phyloP scores from a whole-genome alignment of 1,140 invertebrate species.

The Neodiprion fabricii region DNA sequence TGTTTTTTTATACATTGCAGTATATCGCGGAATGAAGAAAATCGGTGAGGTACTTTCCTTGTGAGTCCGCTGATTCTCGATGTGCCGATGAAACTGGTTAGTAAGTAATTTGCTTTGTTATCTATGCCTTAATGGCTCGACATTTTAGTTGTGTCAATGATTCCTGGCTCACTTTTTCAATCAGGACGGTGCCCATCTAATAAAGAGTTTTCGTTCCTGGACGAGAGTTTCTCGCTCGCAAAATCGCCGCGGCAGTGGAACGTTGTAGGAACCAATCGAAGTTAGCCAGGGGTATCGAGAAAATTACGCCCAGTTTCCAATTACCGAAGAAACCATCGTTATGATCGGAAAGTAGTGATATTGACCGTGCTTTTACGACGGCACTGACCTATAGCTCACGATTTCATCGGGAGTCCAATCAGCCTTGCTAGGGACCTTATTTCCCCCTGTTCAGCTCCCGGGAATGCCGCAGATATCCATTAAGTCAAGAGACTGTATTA shows the following conservation, averaged over 20 bases:
- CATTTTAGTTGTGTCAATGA: no score
- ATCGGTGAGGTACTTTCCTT: no score
- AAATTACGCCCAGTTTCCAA: neutral
- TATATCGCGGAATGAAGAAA: no score
- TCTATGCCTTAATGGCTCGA: no score
- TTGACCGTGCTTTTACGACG: neutral
- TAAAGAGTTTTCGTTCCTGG: neutral
- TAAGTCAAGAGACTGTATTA: no score
- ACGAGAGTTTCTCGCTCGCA: neutral
- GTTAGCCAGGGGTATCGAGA: neutral
- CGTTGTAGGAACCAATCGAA: neutral
- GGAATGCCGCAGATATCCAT: no score
- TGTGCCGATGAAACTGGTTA: neutral
- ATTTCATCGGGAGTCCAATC: constrained; percentile 4
- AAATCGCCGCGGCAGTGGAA: neutral
- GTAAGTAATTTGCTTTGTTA: neutral
- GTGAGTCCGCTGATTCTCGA: neutral
- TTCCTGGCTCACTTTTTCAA: no score
- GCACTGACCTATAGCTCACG: neutral
- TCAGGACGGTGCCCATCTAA: no score
- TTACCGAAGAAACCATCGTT: neutral
- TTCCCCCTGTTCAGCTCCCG: no score
- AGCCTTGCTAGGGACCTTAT: no score
- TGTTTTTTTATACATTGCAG: no score
- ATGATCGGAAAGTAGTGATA: constrained; percentile 7